Percentiles rank a stretch among this genome's conserved stretches.
phyloP scores from a whole-genome alignment of 2,888 invertebrate species.

The Lycophotia porphyrea region DNA sequence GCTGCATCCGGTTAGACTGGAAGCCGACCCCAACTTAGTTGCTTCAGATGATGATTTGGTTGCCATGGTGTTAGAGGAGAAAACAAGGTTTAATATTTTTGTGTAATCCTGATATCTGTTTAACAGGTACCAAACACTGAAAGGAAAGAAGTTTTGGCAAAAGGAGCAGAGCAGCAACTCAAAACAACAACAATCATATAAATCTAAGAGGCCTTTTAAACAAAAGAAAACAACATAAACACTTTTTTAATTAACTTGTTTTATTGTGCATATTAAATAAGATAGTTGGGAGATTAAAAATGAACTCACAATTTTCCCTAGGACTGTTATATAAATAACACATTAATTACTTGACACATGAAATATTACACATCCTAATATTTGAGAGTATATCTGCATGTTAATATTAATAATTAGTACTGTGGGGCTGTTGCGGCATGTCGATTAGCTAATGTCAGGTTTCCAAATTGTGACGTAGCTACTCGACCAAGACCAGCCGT shows the following conservation, averaged over 20 bases:
- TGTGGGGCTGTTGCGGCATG: too few relatives aligned
- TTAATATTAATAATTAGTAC: conserved; percentile 9
- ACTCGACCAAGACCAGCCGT: too few relatives aligned
- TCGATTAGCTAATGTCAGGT: too few relatives aligned
- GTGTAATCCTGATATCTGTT: conserved; percentile 15
- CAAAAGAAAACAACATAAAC: conserved; percentile 70
- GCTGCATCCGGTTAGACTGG: too few relatives aligned
- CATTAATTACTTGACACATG: conserved; percentile 55
- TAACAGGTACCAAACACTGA: conserved; percentile 88
- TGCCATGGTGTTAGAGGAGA: too few relatives aligned
- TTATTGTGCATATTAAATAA: conserved; percentile 62
- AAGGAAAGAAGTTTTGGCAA: conserved; percentile 87
- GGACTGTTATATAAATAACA: conserved; percentile 58
- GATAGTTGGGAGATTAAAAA: conserved; percentile 60
- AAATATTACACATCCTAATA: conserved; percentile 57
- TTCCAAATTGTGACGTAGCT: too few relatives aligned
- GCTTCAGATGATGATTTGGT: background rate
- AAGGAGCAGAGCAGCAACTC: conserved; percentile 69
- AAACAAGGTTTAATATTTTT: background rate
- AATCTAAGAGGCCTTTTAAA: conserved; percentile 81
- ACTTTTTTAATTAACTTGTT: conserved; percentile 50
- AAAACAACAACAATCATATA: conserved; percentile 70
- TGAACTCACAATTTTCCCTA: conserved; percentile 64
- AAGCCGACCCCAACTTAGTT: too few relatives aligned
- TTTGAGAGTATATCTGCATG: conserved; percentile 57